Percentiles rank a stretch among this genome's conserved stretches.
Conservation (phyloP, 2,888 invertebrate species). For the Acanthopleura granulata region DNA sequence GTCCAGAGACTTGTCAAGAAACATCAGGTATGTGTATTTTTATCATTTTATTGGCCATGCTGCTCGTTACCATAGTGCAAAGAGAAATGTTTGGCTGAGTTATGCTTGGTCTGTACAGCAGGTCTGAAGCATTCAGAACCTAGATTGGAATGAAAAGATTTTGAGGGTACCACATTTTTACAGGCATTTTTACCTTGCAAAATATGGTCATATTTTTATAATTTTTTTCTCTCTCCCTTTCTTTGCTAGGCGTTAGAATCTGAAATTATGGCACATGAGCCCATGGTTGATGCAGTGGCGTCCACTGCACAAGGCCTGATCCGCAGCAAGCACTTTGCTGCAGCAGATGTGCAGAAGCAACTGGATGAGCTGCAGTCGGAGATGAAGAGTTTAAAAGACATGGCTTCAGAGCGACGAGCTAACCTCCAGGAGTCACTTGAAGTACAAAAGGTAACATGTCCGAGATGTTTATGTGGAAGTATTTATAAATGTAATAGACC, state of each 20-base stretch:
- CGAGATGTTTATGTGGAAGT: too few species aligned
- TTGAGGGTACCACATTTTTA: too few species aligned
- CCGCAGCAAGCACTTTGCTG: conserved; percentile 87
- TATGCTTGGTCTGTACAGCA: too few species aligned
- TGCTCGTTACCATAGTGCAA: too few species aligned
- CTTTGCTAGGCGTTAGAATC: conserved; percentile 80
- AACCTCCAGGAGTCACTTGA: conserved; percentile 85
- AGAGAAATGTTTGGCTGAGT: too few species aligned
- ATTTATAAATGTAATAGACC: too few species aligned
- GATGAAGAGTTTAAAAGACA: conserved; percentile 79
- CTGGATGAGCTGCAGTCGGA: conserved; percentile 80
- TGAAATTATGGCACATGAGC: conserved; percentile 88
- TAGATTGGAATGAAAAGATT: too few species aligned
- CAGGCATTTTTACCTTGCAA: too few species aligned
- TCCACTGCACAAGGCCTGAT: conserved; percentile 84
- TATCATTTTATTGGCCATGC: too few species aligned
- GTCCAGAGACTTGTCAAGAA: conserved; percentile 94
- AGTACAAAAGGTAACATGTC: conserved; percentile 79
- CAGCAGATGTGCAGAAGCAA: conserved; percentile 79
- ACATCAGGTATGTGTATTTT: conserved; percentile 77
- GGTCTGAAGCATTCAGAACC: too few species aligned
- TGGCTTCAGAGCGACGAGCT: conserved; percentile 73
- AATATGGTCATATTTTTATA: too few species aligned
- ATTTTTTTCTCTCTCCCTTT: too few species aligned
- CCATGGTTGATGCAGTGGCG: conserved; percentile 81